Evolutionary conservation across 1,140 invertebrate genomes (phyloP), one percentile per base, ranked within the genome.

Genomic region (Amyelois transitella): DNA sequence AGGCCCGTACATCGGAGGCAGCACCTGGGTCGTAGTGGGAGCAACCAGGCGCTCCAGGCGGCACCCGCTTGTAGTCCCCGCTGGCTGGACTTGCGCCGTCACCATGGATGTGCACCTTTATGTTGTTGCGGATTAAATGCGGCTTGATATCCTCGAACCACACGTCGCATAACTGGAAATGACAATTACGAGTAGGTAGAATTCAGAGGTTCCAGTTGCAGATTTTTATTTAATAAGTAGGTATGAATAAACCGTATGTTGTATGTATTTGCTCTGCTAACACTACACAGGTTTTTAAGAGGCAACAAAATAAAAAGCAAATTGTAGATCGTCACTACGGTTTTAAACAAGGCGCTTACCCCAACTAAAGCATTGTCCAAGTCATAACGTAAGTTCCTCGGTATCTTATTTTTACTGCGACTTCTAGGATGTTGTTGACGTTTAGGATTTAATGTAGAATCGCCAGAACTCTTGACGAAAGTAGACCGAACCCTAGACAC

Each of bases 71-170:
- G 22, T 58, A 58, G 52, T 72, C 75, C n/a, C 70, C 70, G 57
- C 44, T 66, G 55, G 49, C 59, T 49, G 43, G 51, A 50, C 32
- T 55, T 22, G 18, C n/a, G 0, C 49, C 60, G 12, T 38, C 54
- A 7, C 66, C 61, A 24, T 76, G 72, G 0, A 77, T 64, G 58
- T 88, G 85, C 43, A 88, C 47, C 67, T 88, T 88, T 48, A 88
- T 75, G 19, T 86, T 86, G 63, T 88, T 88, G 0, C 72, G 64
- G 6, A 84, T 64, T 43, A 88, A 55, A 53, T 82, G 71, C 12
- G 85, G 85, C 52, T 88, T 88, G 22, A 88, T 86, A 28, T 85
- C 76, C 14, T 83, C 79, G 48, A 88, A 86, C 85, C 85, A 88
- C 14, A 86, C 75, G 50, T 88, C 81, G 32, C 85, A 88, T 20